A percentile compares a stretch with the other conserved stretches of the same genome.
These are phyloP conservation scores for Fissipunctia ypsillon DNA, from an alignment of 2,888 invertebrate genomes.

Conservation along the genomic window DNA sequence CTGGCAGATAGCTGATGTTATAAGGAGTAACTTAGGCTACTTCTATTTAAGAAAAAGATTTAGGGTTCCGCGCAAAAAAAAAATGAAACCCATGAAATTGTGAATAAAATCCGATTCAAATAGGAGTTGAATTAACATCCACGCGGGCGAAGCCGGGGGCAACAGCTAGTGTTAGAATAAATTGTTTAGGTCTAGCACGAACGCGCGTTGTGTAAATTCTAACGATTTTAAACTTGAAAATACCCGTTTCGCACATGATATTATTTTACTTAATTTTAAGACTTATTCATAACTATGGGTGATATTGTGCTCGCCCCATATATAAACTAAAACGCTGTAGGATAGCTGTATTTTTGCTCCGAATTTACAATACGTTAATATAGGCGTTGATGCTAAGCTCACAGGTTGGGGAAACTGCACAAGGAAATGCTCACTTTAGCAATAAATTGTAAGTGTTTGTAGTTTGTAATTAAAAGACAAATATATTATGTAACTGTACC, in stretches of 20 bases:
- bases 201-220: neutral
- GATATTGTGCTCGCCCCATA: neutral
- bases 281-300: neutral
- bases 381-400: neutral
- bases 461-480: constrained; percentile 45
- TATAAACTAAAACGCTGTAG: too few species aligned
- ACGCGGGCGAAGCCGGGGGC: too few species aligned
- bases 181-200: constrained; percentile 4
- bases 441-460: constrained; percentile 44
- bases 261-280: neutral
- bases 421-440: constrained; percentile 28
- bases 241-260: neutral
- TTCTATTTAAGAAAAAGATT: too few species aligned
- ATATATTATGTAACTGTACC: constrained; percentile 12
- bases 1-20: too few species aligned
- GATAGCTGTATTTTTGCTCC: too few species aligned
- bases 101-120: too few species aligned
- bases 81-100: too few species aligned
- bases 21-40: too few species aligned
- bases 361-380: too few species aligned
- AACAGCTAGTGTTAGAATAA: constrained; percentile 20
- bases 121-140: too few species aligned
- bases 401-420: constrained; percentile 3
- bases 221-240: neutral
- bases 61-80: too few species aligned